Evolutionary conservation across 2,113 vertebrate species (phyloP), one percentile per base, ranked within the genome.

Genomic region (Myxocyprinus asiaticus): DNA sequence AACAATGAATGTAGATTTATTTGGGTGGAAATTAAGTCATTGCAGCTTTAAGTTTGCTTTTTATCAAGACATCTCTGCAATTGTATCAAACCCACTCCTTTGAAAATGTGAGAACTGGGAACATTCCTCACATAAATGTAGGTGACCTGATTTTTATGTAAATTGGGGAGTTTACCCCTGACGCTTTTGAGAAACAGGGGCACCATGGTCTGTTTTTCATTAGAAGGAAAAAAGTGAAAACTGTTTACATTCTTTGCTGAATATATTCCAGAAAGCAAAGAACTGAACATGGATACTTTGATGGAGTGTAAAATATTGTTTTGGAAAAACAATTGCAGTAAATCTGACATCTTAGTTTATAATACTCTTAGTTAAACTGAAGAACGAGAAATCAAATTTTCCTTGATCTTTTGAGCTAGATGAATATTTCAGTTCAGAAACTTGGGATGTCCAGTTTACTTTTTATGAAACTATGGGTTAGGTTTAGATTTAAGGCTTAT

Each of bases 91-190:
- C 63, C 51, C 47, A 7, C 55, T 59, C 55, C 50, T 65, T 8
- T 4, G 63, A 65, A 76, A 76, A 76, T 66, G 62, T 43, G 48
- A 65, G 43, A 50, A 65, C 59, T 43, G 14, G 62, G 33, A 65
- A 59, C 45, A 68, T 80, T 77, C 67, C 84, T 82, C 79, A 76
- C 81, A 84, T 74, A 53, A 85, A 92, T 91, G 74, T 88, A 88
- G 91, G 90, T 91, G 91, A 92, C 91, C 90, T 90, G 70, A 77
- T 91, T 91, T 80, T 80, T 75, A 84, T 77, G 86, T 82, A 82
- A 89, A 85, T 81, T 77, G 78, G 83, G 83, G 84, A 83, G 71
- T 87, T 78, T 87, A 86, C 87, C 88, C 82, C 85, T 77, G 82
- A 88, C 67, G 82, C 65, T 73, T 33, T 83, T 66, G 72, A 50